Conservation (phyloP, 2,797 vertebrate species). For the Sebastes dallii region DNA sequence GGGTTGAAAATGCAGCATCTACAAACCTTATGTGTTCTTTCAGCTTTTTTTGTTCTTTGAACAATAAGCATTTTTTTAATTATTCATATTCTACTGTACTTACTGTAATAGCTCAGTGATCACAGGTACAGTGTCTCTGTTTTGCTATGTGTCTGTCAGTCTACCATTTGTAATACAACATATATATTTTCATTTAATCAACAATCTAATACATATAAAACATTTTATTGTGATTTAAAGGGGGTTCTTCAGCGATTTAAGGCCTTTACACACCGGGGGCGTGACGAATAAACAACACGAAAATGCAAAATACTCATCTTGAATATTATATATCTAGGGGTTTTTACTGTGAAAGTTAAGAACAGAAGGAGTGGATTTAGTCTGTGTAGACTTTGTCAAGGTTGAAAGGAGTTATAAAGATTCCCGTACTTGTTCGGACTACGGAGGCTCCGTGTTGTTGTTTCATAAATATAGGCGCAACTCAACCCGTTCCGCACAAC, state of each 20-base stretch:
- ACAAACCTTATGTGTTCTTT: neutral
- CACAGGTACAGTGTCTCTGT: neutral
- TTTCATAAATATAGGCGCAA: no score
- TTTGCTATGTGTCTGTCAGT: neutral
- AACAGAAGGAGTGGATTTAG: no score
- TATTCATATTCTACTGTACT: no score
- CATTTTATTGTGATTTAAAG: neutral
- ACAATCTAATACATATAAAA: neutral
- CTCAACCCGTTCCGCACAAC: no score
- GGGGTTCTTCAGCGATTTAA: neutral
- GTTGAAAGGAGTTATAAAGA: no score
- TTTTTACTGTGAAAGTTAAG: no score
- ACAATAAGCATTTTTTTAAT: rapidly evolving
- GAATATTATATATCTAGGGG: no score
- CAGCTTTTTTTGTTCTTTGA: neutral
- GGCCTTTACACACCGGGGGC: no score
- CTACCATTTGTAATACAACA: neutral
- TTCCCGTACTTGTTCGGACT: no score
- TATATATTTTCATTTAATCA: neutral
- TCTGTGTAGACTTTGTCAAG: rapidly evolving
- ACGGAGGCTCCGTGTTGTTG: no score
- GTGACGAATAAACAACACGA: no score
- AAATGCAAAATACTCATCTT: no score
- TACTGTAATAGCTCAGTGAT: neutral
- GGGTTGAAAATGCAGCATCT: neutral